Percentiles rank a stretch among this genome's conserved stretches.
phyloP scores from a whole-genome alignment of 2,113 vertebrate genomes.

The Antigone vipio region DNA sequence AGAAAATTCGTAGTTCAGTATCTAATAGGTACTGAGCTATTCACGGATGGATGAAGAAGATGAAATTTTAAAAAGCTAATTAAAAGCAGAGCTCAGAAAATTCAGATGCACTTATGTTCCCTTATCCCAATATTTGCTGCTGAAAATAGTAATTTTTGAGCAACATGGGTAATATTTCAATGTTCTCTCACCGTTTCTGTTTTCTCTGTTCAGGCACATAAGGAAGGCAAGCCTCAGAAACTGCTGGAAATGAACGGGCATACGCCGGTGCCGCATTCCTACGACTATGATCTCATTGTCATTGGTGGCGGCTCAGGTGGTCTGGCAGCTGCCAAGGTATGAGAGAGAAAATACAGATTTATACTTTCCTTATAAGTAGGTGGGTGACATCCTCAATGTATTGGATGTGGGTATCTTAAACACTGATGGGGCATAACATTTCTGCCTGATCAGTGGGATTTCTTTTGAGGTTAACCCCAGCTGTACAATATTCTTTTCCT shows the following conservation, averaged over 20 bases:
- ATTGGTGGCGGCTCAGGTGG: constrained; percentile 84
- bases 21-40: background rate
- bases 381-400: background rate
- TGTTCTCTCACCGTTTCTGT: background rate
- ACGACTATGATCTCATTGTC: constrained; percentile 84
- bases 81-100: background rate
- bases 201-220: constrained; percentile 42
- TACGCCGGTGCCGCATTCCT: background rate
- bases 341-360: background rate
- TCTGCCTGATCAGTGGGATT: background rate
- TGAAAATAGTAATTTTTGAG: background rate
- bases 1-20: background rate
- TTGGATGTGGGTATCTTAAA: background rate
- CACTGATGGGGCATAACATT: background rate
- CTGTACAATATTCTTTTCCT: background rate
- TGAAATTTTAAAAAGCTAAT: background rate
- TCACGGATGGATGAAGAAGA: background rate
- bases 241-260: constrained; percentile 42
- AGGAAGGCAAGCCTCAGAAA: constrained; percentile 40
- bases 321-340: constrained; percentile 83
- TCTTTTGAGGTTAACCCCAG: background rate
- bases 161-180: background rate
- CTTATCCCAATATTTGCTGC: background rate
- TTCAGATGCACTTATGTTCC: background rate
- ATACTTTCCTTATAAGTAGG: background rate